phyloP scores from a whole-genome alignment of 2,888 invertebrate genomes.

The Leuctra nigra region DNA sequence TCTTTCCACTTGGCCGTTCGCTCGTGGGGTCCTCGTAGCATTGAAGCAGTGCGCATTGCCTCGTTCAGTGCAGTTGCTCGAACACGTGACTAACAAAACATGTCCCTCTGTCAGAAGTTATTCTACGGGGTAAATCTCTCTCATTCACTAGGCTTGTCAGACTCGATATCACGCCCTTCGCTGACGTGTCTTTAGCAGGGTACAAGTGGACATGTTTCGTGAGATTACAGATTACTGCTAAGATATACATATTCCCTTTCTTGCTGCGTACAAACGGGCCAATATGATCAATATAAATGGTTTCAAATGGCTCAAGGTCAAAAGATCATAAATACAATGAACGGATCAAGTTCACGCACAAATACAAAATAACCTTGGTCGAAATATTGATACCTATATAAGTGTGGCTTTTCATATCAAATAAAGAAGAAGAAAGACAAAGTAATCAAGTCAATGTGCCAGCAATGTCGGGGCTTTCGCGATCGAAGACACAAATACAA shows the following conservation, averaged over 20 bases:
- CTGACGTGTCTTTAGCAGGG: not conserved
- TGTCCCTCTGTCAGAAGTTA: conserved; percentile 31
- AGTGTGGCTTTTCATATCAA: too few relatives aligned
- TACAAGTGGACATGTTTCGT: conserved; percentile 36
- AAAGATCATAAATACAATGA: too few relatives aligned
- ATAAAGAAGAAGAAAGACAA: too few relatives aligned
- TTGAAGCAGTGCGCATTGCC: conserved; percentile 33
- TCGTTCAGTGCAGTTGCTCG: conserved; percentile 32
- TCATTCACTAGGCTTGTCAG: not conserved
- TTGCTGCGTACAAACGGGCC: conserved; percentile 38
- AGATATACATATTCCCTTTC: conserved; percentile 34
- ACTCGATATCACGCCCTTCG: not conserved
- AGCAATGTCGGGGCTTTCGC: too few relatives aligned
- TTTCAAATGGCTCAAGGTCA: conserved; percentile 40
- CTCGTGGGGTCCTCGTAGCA: conserved; percentile 34
- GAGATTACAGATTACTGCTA: conserved; percentile 38
- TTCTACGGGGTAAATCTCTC: not conserved
- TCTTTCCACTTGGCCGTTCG: conserved; percentile 37
- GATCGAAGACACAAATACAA: too few relatives aligned
- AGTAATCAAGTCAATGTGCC: too few relatives aligned
- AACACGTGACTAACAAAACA: conserved; percentile 37
- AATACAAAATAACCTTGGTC: too few relatives aligned
- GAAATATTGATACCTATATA: too few relatives aligned
- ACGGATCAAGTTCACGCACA: too few relatives aligned
- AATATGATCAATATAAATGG: conserved; percentile 40